Evolutionary conservation across 2,888 invertebrate species (phyloP).

Genomic region (Macaria notata): DNA sequence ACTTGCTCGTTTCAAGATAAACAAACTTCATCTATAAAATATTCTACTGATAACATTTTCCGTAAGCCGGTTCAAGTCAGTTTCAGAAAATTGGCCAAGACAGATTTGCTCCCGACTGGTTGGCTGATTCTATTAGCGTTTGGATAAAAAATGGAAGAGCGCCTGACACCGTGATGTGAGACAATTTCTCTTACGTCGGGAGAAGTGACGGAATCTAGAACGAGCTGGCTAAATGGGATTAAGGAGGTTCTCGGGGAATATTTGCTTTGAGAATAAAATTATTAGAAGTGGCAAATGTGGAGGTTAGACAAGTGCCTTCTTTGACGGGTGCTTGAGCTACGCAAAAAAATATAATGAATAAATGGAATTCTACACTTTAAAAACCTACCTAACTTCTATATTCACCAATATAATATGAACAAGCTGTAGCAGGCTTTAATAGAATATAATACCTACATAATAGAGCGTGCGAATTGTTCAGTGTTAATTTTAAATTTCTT

Average conservation of each 20-base stretch:
- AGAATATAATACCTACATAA: too few species aligned
- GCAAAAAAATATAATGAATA: too few species aligned
- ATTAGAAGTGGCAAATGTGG: background rate
- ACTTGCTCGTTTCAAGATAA: too few species aligned
- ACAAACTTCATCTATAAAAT: too few species aligned
- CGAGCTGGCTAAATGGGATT: slow-evolving; percentile 14
- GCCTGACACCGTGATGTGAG: slow-evolving; percentile 16
- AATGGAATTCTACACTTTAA: too few species aligned
- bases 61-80: background rate
- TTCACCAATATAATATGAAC: too few species aligned
- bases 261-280: background rate
- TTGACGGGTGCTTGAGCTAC: too few species aligned
- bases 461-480: too few species aligned
- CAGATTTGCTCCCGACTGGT: slow-evolving; percentile 11
- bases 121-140: slow-evolving; percentile 18
- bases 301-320: too few species aligned
- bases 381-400: too few species aligned
- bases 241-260: background rate
- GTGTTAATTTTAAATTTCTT: too few species aligned
- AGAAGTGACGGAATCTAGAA: slow-evolving; percentile 7
- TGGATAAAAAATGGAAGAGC: slow-evolving; percentile 17
- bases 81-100: slow-evolving; percentile 8
- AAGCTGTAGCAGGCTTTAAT: too few species aligned
- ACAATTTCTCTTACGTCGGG: slow-evolving; percentile 18
- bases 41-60: background rate